phyloP scores from a whole-genome alignment of 2,113 vertebrate species.

The Pseudopodoces humilis region DNA sequence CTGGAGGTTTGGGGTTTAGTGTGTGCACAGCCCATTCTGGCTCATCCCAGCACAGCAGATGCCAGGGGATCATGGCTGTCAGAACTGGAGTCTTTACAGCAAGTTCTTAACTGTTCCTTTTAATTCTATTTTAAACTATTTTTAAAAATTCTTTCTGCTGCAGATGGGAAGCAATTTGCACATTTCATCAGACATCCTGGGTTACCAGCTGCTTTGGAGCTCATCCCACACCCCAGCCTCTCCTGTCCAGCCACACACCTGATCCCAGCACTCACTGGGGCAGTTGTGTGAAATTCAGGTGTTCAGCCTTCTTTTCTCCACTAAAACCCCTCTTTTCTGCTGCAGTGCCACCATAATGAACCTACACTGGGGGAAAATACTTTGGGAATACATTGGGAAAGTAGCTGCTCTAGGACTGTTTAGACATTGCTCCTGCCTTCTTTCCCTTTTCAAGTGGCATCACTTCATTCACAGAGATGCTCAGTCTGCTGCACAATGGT shows the following conservation, averaged over 20 bases:
- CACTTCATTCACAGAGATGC: neutral
- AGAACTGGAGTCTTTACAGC: neutral
- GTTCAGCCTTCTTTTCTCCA: neutral
- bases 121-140: neutral
- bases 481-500: neutral
- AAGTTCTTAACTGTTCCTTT: neutral
- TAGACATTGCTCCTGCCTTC: neutral
- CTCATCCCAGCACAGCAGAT: neutral
- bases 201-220: neutral
- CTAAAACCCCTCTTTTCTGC: neutral
- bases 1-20: rapidly evolving
- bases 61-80: neutral
- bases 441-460: neutral
- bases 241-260: neutral
- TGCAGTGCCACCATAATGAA: neutral
- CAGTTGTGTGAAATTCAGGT: neutral
- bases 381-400: neutral
- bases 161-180: neutral
- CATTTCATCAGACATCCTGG: neutral
- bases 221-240: neutral
- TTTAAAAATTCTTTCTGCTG: neutral
- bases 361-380: neutral
- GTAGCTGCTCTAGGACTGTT: neutral
- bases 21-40: neutral
- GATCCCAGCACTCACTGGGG: neutral